phyloP scores from a whole-genome alignment of 2,888 invertebrate species.

The Camptogramma bilineatum region DNA sequence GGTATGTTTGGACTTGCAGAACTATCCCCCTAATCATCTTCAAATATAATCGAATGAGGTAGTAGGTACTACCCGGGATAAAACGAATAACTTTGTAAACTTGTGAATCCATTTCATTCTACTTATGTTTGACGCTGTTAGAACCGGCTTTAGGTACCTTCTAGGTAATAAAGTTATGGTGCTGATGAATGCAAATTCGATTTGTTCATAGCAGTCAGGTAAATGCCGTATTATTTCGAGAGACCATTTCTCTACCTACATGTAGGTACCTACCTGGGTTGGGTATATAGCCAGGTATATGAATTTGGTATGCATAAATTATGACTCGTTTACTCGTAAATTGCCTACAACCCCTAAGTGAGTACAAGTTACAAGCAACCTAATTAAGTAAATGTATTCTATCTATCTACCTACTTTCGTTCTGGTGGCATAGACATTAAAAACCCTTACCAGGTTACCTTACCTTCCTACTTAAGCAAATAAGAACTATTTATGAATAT shows the following conservation, averaged over 20 bases:
- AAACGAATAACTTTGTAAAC: background rate
- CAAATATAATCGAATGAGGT: too few relatives aligned
- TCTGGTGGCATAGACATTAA: too few relatives aligned
- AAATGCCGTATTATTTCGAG: conserved; percentile 33
- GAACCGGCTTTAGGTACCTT: conserved; percentile 26
- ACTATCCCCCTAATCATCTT: too few relatives aligned
- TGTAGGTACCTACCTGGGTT: too few relatives aligned
- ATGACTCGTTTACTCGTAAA: background rate
- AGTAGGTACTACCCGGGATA: too few relatives aligned
- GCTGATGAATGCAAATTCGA: conserved; percentile 39
- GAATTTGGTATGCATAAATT: background rate
- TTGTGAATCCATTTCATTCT: background rate
- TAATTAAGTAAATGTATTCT: too few relatives aligned
- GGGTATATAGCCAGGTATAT: background rate
- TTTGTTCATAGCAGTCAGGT: conserved; percentile 10
- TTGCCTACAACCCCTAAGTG: background rate
- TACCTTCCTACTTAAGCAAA: too few relatives aligned
- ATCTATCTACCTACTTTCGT: too few relatives aligned
- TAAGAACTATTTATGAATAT: too few relatives aligned
- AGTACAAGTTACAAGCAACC: too few relatives aligned
- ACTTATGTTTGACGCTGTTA: conserved; percentile 6
- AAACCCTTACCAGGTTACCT: too few relatives aligned
- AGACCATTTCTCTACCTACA: conserved; percentile 6
- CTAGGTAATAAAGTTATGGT: conserved; percentile 37
- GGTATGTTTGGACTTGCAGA: too few relatives aligned